These are phyloP conservation scores for Cryptotis parvus DNA, from an alignment of 2,113 vertebrate genomes.

Conservation along the genomic window DNA sequence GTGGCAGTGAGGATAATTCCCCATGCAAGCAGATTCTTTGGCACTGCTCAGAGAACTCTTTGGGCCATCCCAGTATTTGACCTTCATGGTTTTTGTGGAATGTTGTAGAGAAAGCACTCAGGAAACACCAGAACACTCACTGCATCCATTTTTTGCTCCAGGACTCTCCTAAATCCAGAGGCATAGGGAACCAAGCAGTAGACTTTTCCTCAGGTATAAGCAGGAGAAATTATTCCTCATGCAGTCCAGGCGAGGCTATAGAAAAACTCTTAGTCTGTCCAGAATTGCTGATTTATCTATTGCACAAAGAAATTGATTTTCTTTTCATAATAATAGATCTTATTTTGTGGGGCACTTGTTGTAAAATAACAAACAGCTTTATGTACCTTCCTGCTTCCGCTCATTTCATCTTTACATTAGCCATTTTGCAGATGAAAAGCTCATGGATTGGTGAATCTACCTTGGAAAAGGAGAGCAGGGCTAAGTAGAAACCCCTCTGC, in stretches of 20 bases:
- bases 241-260: not conserved
- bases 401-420: not conserved
- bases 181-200: not conserved
- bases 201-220: constrained; percentile 29
- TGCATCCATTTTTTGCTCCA: not conserved
- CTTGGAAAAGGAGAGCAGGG: not conserved
- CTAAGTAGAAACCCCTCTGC: not conserved
- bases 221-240: not conserved
- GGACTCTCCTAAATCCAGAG: not conserved
- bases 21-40: constrained; percentile 26
- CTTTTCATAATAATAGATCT: constrained; percentile 2
- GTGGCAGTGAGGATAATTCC: not conserved
- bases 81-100: not conserved
- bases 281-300: constrained; percentile 17
- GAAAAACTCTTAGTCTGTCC: not conserved
- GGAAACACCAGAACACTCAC: not conserved
- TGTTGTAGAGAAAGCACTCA: not conserved
- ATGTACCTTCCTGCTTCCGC: constrained; percentile 3
- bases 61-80: not conserved
- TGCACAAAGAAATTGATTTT: not conserved
- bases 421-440: constrained; percentile 26
- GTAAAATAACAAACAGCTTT: constrained; percentile 15
- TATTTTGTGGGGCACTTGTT: constrained; percentile 4
- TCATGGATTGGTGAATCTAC: not conserved
- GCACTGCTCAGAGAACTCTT: not conserved